Evolutionary conservation across 2,888 invertebrate species (phyloP).

Genomic region (Lordiphosa andalusiaca): DNA sequence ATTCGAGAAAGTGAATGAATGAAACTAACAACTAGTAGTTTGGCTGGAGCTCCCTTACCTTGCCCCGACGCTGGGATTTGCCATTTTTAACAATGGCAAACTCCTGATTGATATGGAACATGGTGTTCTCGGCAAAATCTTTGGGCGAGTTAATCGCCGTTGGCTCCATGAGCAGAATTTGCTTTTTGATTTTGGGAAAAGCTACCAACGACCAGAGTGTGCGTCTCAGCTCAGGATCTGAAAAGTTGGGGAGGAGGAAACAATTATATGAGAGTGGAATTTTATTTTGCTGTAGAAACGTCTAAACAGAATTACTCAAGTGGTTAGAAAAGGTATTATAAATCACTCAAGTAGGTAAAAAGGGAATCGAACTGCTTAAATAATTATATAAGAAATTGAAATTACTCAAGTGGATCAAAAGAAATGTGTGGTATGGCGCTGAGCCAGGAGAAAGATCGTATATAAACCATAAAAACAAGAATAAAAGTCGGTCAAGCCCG

Average conservation of each 20-base stretch:
- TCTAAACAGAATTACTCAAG: too few species aligned
- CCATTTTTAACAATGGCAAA: conserved; percentile 97
- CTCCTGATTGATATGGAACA: conserved; percentile 98
- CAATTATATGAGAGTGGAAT: too few species aligned
- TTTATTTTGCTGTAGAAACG: too few species aligned
- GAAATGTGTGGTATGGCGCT: too few species aligned
- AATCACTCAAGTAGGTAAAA: too few species aligned
- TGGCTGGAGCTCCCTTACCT: conserved; percentile 80
- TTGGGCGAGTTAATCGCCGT: conserved; percentile 89
- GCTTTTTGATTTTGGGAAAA: conserved; percentile 97
- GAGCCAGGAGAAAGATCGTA: too few species aligned
- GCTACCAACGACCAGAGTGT: conserved; percentile 98
- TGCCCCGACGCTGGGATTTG: conserved; percentile 95
- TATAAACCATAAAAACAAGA: too few species aligned
- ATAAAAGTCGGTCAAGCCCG: too few species aligned
- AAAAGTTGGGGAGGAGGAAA: not conserved
- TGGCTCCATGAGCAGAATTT: conserved; percentile 91
- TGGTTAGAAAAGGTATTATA: too few species aligned
- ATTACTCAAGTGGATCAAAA: too few species aligned
- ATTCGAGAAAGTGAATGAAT: not conserved
- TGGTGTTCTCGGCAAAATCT: conserved; percentile 95
- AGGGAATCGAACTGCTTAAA: too few species aligned
- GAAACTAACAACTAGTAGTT: not conserved
- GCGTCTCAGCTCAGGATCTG: conserved; percentile 93
- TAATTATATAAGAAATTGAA: too few species aligned